A percentile compares a stretch with the other conserved stretches of the same genome.
These are phyloP conservation scores for Lasioglossum morio DNA, from an alignment of 2,888 invertebrate genomes.

Conservation along the genomic window DNA sequence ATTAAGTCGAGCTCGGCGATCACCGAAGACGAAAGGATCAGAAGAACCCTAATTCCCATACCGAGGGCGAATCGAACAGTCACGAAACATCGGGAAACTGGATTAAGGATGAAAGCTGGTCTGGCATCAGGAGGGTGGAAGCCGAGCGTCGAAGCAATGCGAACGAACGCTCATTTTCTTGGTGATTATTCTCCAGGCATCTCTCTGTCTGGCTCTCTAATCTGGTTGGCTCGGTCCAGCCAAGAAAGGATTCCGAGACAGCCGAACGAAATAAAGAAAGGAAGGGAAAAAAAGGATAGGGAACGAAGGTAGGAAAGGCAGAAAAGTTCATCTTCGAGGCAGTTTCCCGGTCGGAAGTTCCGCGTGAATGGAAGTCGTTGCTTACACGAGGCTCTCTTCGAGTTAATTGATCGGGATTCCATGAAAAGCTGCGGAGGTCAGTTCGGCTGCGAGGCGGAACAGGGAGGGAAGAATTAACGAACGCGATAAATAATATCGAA, in stretches of 20 bases:
- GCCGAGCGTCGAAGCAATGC: neutral
- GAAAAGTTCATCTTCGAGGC: constrained; percentile 19
- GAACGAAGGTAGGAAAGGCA: neutral
- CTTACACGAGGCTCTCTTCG: constrained; percentile 31
- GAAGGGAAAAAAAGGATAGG: neutral
- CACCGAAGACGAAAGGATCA: neutral
- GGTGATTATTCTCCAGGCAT: neutral
- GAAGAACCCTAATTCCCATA: neutral
- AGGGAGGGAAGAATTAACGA: constrained; percentile 46
- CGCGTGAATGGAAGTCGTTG: constrained; percentile 16
- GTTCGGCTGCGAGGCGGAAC: neutral
- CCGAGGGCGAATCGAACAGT: neutral
- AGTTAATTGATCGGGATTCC: constrained; percentile 49
- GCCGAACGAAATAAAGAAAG: neutral
- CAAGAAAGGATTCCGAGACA: neutral
- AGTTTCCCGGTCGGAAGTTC: constrained; percentile 13
- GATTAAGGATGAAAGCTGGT: neutral
- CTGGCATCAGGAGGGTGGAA: neutral
- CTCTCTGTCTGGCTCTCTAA: neutral
- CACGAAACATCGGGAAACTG: neutral
- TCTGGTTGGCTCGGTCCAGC: neutral
- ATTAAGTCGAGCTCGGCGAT: neutral
- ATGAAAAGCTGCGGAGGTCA: constrained; percentile 27
- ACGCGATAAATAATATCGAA: constrained; percentile 68
- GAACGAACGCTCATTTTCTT: constrained; percentile 3